Percentiles rank a stretch among this genome's conserved stretches.
phyloP scores from a whole-genome alignment of 2,113 vertebrate species.

The pig (Sus scrofa) region T2T-Sscrofa CM000812.6:91671501-91672000 shows the following conservation, averaged over 20 bases:
- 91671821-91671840: not conserved
- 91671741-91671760: not conserved
- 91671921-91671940: not conserved
- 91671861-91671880: not conserved
- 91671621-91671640: not conserved
- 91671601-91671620: not conserved
- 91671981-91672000: not conserved
- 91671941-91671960: constrained; percentile 20
- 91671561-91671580: not conserved
- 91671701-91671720: not conserved
- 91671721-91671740: not conserved
- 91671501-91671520: not conserved
- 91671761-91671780: not conserved
- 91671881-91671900: not conserved
- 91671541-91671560: not conserved
- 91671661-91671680: not conserved
- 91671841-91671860: not conserved
- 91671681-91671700: not conserved
- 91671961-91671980: not conserved
- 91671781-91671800: not conserved
- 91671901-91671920: not conserved
- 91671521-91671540: not conserved
- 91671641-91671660: not conserved
- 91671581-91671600: not conserved
- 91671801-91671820: not conserved